Percentiles rank a stretch among this genome's conserved stretches.
phyloP scores from a whole-genome alignment of 2,797 vertebrate genomes.

The Cephalopachus bancanus region DNA sequence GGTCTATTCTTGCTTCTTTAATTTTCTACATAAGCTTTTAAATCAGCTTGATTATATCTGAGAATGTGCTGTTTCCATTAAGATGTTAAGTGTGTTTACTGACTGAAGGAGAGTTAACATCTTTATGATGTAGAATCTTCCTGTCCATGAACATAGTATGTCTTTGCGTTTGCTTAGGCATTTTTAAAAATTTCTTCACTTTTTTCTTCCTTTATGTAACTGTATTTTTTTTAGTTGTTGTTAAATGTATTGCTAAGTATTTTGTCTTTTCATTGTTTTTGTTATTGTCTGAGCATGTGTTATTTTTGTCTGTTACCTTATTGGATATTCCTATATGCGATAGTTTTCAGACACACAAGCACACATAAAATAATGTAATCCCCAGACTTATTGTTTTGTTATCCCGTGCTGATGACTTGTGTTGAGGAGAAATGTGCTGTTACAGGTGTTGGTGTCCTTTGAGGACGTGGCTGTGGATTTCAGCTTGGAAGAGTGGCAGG shows the following conservation, averaged over 20 bases:
- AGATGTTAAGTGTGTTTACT: background rate
- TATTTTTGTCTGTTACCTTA: background rate
- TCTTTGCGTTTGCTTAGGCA: background rate
- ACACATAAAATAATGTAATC: background rate
- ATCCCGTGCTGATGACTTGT: background rate
- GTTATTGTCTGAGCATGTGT: background rate
- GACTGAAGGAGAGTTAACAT: background rate
- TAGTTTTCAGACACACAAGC: background rate
- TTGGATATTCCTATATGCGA: background rate
- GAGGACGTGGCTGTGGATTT: conserved; percentile 72
- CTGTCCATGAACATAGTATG: background rate
- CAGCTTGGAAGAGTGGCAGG: conserved; percentile 75
- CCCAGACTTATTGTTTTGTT: background rate
- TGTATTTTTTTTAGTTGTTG: background rate
- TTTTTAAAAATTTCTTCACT: background rate
- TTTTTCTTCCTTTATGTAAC: background rate
- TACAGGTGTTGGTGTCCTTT: background rate
- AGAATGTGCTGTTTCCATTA: background rate
- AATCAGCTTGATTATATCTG: background rate
- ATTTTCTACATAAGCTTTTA: background rate
- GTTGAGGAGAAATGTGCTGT: background rate
- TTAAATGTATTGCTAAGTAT: background rate
- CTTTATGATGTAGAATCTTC: background rate
- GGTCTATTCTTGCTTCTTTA: background rate
- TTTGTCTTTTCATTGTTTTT: background rate